A percentile compares a stretch with the other conserved stretches of the same genome.
Evolutionary conservation across 2,797 vertebrate genomes (phyloP).

Genomic region (Danio choprae): DNA sequence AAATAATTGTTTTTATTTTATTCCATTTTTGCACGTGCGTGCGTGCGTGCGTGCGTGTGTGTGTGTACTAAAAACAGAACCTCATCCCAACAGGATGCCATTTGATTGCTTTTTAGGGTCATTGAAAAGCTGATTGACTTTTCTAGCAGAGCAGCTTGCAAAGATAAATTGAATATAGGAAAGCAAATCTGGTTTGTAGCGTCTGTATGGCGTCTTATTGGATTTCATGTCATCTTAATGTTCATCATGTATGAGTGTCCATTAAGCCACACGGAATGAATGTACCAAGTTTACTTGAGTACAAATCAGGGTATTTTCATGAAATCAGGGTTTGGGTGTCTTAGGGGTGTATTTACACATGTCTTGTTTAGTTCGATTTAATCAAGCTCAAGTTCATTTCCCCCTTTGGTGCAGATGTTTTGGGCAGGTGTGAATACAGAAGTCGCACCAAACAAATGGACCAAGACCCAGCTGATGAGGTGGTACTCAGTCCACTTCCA

Average conservation of each 20-base stretch:
- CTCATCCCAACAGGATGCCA: conserved; percentile 34
- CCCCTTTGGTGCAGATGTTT: too few species aligned
- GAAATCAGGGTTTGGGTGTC: not conserved
- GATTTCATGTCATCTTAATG: conserved; percentile 33
- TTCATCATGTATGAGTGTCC: conserved; percentile 4
- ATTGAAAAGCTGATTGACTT: conserved; percentile 47
- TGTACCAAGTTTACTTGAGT: not conserved
- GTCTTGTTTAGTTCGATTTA: too few species aligned
- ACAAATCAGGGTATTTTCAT: not conserved
- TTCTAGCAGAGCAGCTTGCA: conserved; percentile 41
- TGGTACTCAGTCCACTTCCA: too few species aligned
- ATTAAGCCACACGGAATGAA: conserved; percentile 14
- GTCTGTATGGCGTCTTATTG: conserved; percentile 11
- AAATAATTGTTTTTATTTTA: conserved; percentile 20
- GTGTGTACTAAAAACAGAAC: not conserved
- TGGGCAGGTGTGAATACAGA: too few species aligned
- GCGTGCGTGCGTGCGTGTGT: conserved; percentile 21
- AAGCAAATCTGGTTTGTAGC: conserved; percentile 2
- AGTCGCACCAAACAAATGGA: too few species aligned
- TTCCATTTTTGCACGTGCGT: conserved; percentile 34
- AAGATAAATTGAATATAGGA: conserved; percentile 33
- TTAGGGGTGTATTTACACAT: too few species aligned
- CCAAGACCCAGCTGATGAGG: too few species aligned
- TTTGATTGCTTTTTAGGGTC: conserved; percentile 42
- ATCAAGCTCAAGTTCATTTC: too few species aligned